phyloP scores from a whole-genome alignment of 2,113 vertebrate genomes.

The Bos indicus region DNA sequence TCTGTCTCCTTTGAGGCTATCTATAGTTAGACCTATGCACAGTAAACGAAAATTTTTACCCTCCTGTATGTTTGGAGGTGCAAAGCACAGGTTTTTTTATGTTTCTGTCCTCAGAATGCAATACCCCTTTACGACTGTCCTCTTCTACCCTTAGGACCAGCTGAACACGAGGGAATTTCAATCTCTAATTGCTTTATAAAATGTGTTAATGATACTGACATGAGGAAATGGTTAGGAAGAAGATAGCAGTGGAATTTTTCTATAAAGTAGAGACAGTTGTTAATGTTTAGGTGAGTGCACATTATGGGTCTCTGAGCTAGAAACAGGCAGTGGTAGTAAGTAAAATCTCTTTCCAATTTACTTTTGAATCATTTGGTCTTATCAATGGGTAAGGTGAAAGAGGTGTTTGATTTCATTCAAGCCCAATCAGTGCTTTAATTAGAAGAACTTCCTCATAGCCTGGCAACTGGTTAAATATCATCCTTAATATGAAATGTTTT shows the following conservation, averaged over 20 bases:
- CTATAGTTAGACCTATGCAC: not conserved
- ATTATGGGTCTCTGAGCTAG: not conserved
- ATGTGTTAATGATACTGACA: not conserved
- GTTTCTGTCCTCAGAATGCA: not conserved
- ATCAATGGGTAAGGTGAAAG: not conserved
- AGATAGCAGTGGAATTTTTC: not conserved
- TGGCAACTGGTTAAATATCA: not conserved
- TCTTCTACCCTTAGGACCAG: not conserved
- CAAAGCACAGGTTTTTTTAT: not conserved
- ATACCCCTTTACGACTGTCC: not conserved
- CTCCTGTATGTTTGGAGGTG: not conserved
- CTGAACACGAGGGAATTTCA: not conserved
- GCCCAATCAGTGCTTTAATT: not conserved
- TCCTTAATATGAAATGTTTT: conserved; percentile 4
- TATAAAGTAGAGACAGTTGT: not conserved
- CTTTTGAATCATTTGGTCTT: not conserved
- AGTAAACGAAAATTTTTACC: not conserved
- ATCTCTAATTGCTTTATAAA: not conserved
- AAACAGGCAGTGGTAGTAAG: not conserved
- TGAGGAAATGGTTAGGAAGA: not conserved
- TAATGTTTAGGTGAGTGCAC: not conserved
- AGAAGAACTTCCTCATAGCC: not conserved
- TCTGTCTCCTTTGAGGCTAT: not conserved
- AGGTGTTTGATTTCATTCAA: not conserved
- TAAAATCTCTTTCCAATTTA: not conserved